Evolutionary conservation across 2,797 vertebrate genomes (phyloP), one percentile per base, ranked within the genome.

Genomic region (Peromyscus attwateri): DNA sequence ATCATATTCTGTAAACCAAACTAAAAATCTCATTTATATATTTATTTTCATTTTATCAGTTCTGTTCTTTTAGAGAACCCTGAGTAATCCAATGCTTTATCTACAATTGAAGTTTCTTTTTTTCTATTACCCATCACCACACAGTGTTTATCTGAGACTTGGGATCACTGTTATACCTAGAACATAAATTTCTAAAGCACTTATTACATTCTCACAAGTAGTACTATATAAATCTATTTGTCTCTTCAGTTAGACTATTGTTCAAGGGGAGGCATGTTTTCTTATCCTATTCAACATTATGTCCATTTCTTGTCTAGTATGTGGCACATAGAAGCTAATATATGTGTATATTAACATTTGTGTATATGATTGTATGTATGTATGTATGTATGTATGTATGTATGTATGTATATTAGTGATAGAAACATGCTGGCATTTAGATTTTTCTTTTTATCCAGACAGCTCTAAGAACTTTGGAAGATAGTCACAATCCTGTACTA

Each of bases 371-470:
- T 43, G 7, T 34, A 5, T 77, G 13, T 77, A 10, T 77, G 27
- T 8, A 37, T 43, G 3, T 34, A 5, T 34, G 14, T 79, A 4
- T 79, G 6, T 31, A 4, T 79, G 14, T 79, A 11, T 79, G 16
- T 73, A 37, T 40, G n/a, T 76, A 46, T 75, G 37, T 43, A 43
- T 46, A 76, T 34, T 23, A 6, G 9, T 64, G 68, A 16, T 80
- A 21, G 60, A 92, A 62, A 83, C 83, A 55, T 55, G 27, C 17
- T 70, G 84, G 25, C 76, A 89, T 68, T 66, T 60, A 60, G 4
- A 62, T 37, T 68, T 92, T 96, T 52, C 46, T 62, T 85, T 94
- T 85, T n/a, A 64, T 95, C 68, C 25, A 87, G 64, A 92, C 3
- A 89, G 13, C 77, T 80, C 60, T 62, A 46, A 27, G 81, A 64